Percentiles rank a stretch among this genome's conserved stretches.
phyloP scores from a whole-genome alignment of 1,140 invertebrate genomes.

The Pseudomyrmex cubaensis region DNA sequence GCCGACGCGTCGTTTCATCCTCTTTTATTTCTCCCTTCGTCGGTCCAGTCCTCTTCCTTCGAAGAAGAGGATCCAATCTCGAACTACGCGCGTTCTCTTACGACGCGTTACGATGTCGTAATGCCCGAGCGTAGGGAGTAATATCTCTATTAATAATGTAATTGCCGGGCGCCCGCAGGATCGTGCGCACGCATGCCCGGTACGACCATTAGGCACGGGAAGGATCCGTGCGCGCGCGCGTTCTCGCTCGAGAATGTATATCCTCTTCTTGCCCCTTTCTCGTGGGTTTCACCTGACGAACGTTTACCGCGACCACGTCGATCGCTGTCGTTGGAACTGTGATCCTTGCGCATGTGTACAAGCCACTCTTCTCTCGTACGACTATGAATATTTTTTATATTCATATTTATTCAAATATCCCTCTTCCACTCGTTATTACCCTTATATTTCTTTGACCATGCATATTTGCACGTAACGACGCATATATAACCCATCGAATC shows the following conservation, averaged over 20 bases:
- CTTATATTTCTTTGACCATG: background rate
- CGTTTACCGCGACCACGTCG: slow-evolving; percentile 52
- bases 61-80: slow-evolving; percentile 52
- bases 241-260: slow-evolving; percentile 1
- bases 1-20: background rate
- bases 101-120: slow-evolving; percentile 74
- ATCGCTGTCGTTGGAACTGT: slow-evolving; percentile 9
- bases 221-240: slow-evolving; percentile 22
- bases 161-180: slow-evolving; percentile 75
- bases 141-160: slow-evolving; percentile 82
- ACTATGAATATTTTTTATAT: slow-evolving; percentile 52
- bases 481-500: background rate
- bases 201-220: slow-evolving; percentile 72
- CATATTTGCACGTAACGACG: background rate
- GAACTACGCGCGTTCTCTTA: slow-evolving; percentile 65
- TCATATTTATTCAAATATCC: slow-evolving; percentile 42
- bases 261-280: slow-evolving; percentile 12
- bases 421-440: slow-evolving; percentile 30
- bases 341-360: slow-evolving; percentile 32
- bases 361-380: slow-evolving; percentile 42
- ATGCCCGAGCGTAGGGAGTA: slow-evolving; percentile 72
- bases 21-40: background rate
- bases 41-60: background rate
- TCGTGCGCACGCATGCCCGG: slow-evolving; percentile 72
- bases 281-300: slow-evolving; percentile 56